Base-by-base conservation (phyloP, 1,140 invertebrate genomes). In the Hypothenemus hampei region DNA sequence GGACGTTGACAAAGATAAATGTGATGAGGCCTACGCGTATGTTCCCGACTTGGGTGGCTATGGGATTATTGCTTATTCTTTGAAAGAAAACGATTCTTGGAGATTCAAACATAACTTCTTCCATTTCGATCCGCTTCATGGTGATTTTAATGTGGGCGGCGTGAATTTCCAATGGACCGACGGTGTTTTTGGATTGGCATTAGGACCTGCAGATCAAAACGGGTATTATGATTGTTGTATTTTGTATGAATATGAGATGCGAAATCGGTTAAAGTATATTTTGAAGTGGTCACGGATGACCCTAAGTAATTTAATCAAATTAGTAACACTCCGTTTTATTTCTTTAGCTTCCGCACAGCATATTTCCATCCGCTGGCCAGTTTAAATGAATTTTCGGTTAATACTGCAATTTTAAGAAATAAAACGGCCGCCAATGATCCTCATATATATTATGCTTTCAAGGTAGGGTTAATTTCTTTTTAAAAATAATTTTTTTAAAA, bases 91-190 rank as follows among this genome's bases (percentile, higher is more conserved):
- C 59, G 79, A 84, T 49, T 87, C 86, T 0, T 89, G 85, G 81
- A 76, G 86, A 19, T 77, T 89, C 2, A 72, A 81, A 51, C 86
- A 91, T 63, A 85, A 89, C 66, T 91, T 81, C 71, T 89, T 91
- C 78, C 77, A 86, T 69, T 87, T 89, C 45, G 86, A 91, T 67
- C 86, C 87, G 0, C 66, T 89, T 7, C 74, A 83, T 54, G 85
- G 85, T 6, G 78, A 84, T 47, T 86, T 80, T 63, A 83, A 81
- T 60, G 77, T 87, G 5, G 82, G 77, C 16, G 84, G 85, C 4
- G 76, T 85, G 3, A 79, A 82, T 59, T 87, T 87, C 77, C 85
- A 87, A 65, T 87, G 85, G 85, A 84, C 81, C 0, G 86, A 88
- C 67, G 85, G 86, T 7, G 73, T 87, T 0, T 87, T 87, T 53